A percentile compares a stretch with the other conserved stretches of the same genome.
These are phyloP conservation scores for Carassius gibelio DNA, from an alignment of 2,113 vertebrate genomes.

Conservation along the genomic window DNA sequence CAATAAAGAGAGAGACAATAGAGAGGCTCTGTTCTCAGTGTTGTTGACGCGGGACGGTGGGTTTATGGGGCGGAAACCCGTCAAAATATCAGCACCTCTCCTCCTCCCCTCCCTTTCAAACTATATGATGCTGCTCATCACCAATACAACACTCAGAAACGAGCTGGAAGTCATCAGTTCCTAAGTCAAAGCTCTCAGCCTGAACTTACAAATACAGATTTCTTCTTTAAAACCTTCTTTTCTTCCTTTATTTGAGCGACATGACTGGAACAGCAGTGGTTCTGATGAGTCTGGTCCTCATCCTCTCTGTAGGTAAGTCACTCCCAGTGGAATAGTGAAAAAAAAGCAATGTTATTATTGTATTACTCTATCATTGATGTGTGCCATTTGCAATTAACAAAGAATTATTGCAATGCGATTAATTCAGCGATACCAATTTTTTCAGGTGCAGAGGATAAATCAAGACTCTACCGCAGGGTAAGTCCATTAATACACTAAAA, in stretches of 20 bases:
- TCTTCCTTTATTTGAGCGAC: neutral
- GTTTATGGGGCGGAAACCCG: conserved; percentile 37
- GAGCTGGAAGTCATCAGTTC: neutral
- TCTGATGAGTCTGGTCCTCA: conserved; percentile 48
- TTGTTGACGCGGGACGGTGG: conserved; percentile 14
- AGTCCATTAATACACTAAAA: conserved; percentile 3
- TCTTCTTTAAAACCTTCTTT: neutral
- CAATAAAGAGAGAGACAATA: conserved; percentile 61
- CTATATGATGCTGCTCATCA: conserved; percentile 32
- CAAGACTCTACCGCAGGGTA: conserved; percentile 63
- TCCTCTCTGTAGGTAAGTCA: conserved; percentile 63
- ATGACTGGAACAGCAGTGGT: conserved; percentile 59
- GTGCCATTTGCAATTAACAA: neutral
- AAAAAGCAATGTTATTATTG: too few relatives aligned
- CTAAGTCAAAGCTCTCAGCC: neutral
- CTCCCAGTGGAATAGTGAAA: too few relatives aligned
- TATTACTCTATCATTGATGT: too few relatives aligned
- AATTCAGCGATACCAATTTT: neutral
- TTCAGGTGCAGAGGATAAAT: conserved; percentile 62
- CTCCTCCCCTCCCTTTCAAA: conserved; percentile 27
- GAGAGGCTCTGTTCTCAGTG: conserved; percentile 36
- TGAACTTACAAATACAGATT: neutral
- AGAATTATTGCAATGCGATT: neutral
- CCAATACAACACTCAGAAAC: neutral
- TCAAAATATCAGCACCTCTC: conserved; percentile 52